A percentile compares a stretch with the other conserved stretches of the same genome.
These are phyloP conservation scores for Sphyrna mokarran DNA, from an alignment of 2,113 vertebrate species.

Conservation along the genomic window DNA sequence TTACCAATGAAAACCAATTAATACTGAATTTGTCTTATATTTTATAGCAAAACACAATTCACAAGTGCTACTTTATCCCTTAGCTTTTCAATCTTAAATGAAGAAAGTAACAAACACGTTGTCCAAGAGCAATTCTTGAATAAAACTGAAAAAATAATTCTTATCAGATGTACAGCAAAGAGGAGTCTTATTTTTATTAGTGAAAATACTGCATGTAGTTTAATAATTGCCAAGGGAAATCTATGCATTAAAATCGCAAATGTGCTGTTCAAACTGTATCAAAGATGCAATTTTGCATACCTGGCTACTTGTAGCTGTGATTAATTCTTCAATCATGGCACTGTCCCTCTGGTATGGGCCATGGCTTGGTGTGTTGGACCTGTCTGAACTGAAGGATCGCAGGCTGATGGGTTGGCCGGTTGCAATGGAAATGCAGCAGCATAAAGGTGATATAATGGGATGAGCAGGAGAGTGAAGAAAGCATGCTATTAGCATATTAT, in stretches of 20 bases:
- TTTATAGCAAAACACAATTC: background rate
- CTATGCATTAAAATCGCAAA: background rate
- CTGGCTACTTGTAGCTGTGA: slow-evolving; percentile 75
- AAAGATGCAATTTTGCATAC: slow-evolving; percentile 50
- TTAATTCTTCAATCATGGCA: slow-evolving; percentile 74
- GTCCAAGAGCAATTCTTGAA: background rate
- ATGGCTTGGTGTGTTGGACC: slow-evolving; percentile 85
- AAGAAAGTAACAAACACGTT: background rate
- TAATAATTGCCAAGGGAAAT: background rate
- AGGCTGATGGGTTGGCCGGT: slow-evolving; percentile 65
- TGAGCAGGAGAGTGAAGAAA: slow-evolving; percentile 59
- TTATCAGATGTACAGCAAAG: background rate
- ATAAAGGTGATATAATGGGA: slow-evolving; percentile 52
- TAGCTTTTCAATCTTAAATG: background rate
- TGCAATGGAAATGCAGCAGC: slow-evolving; percentile 55
- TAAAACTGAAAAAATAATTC: background rate
- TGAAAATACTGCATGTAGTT: background rate
- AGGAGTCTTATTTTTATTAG: background rate
- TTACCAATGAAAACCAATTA: background rate
- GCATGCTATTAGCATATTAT: slow-evolving; percentile 61
- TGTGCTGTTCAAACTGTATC: background rate
- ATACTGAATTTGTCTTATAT: background rate
- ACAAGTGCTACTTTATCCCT: background rate
- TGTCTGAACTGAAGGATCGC: slow-evolving; percentile 83
- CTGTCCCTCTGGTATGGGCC: slow-evolving; percentile 78